Percentiles rank a stretch among this genome's conserved stretches.
phyloP scores from a whole-genome alignment of 2,888 invertebrate genomes.

The Biston stratarius region DNA sequence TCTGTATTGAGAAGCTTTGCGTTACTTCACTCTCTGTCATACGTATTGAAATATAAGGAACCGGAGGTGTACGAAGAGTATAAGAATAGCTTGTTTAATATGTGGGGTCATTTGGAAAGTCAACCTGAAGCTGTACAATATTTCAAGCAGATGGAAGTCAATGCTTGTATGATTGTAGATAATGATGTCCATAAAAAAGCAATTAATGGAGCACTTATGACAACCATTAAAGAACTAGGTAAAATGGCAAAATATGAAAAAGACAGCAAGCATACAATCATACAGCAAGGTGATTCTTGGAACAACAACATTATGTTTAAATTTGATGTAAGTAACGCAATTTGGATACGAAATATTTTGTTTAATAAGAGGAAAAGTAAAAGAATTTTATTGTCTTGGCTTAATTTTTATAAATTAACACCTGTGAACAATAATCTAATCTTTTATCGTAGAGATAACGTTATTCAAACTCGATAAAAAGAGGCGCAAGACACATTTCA shows the following conservation, averaged over 20 bases:
- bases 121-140: conserved; percentile 10
- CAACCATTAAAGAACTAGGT: conserved; percentile 2
- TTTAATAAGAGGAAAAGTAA: neutral
- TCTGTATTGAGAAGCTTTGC: conserved; percentile 54
- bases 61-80: conserved; percentile 43
- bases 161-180: conserved; percentile 29
- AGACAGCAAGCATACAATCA: conserved; percentile 48
- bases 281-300: conserved; percentile 61
- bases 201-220: conserved; percentile 29
- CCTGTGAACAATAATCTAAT: no score
- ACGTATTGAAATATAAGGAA: conserved; percentile 52
- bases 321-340: conserved; percentile 45
- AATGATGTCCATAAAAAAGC: conserved; percentile 38
- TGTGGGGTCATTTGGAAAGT: conserved; percentile 28
- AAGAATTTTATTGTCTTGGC: neutral
- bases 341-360: neutral
- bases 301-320: conserved; percentile 61
- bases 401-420: no score
- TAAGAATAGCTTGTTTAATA: conserved; percentile 40
- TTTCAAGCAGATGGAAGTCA: conserved; percentile 32
- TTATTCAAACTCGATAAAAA: no score
- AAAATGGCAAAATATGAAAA: conserved; percentile 44
- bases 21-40: conserved; percentile 55
- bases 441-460: no score
- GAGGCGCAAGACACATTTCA: no score